Evolutionary conservation across 2,888 invertebrate genomes (phyloP), one percentile per base, ranked within the genome.

Genomic region (Macrosiphum euphorbiae): DNA sequence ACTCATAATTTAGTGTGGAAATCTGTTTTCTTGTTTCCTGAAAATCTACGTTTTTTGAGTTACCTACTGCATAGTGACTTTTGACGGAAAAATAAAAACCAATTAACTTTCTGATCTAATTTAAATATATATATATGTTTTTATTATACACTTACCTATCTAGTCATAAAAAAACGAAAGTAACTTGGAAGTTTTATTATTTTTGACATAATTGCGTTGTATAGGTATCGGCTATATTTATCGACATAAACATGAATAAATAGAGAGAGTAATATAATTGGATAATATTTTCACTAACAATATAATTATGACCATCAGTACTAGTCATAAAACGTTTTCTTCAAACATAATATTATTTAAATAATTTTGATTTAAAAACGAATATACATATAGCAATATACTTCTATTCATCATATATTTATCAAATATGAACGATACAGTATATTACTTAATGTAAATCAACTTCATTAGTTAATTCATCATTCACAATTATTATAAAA

Each of bases 251-350:
- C 26, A 4, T 50, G 28, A 47, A 16, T 44, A 44, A 28, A 26
- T 13, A 90, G 67, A 67, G 67, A 90, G 50, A 50, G 50, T 50
- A 90, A 50, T 90, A 50, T 61, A 11, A 35, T 88, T 55, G 55
- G 24, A 35, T 35, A 50, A 90, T n/a, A 78, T 50, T 78, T 90
- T 90, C 67, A 50, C 90, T 50, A 13, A 67, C 47, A 47, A 90
- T 67, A 20, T 47, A 67, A 67, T 47, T 28, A 67, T n/a, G 13
- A 89, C 35, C 20, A 67, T 67, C 61, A n/a, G 20, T 89, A 11
- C 3, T 88, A 24, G 8, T 28, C 28, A 28, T 61, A 61, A 61
- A 61, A 28, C 10, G 26, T 11, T 61, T 61, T 28, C 26, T 28
- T 28, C 28, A 13, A 11, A 61, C 61, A 61, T 28, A 61, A 61